A percentile compares a stretch with the other conserved stretches of the same genome.
Conservation (phyloP, 2,888 invertebrate genomes). For the Scaptomyza cyrtandrae region DNA sequence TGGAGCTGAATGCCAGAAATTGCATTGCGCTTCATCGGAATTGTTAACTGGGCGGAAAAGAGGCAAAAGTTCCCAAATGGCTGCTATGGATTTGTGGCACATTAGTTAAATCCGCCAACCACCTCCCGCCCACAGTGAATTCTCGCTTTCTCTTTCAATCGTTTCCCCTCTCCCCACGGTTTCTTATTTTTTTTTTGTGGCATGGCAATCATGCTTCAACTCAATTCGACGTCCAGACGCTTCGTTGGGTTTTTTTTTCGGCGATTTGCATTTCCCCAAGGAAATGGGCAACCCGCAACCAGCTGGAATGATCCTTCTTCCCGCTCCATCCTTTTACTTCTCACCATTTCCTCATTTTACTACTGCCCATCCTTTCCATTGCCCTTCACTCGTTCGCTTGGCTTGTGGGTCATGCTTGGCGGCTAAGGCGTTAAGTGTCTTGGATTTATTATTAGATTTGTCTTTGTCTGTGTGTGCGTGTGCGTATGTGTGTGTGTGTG, state of each 20-base stretch:
- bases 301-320: neutral
- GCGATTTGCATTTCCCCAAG: conserved; percentile 71
- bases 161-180: neutral
- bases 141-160: neutral
- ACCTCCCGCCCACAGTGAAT: conserved; percentile 24
- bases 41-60: conserved; percentile 13
- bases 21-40: conserved; percentile 20
- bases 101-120: conserved; percentile 43
- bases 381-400: conserved; percentile 7
- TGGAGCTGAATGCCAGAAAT: conserved; percentile 22
- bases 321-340: neutral
- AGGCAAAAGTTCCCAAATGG: conserved; percentile 52
- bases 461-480: conserved; percentile 43
- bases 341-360: conserved; percentile 7
- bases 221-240: conserved; percentile 57
- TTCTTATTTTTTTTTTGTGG: neutral
- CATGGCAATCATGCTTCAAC: conserved; percentile 45
- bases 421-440: conserved; percentile 79
- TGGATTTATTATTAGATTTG: conserved; percentile 81
- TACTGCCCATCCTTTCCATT: neutral
- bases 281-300: conserved; percentile 42
- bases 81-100: conserved; percentile 65
- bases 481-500: conserved; percentile 15
- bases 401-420: conserved; percentile 75
- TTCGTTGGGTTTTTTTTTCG: conserved; percentile 60